Base-by-base conservation (phyloP, 2,797 vertebrate species). In the Lepus townsendii region DNA sequence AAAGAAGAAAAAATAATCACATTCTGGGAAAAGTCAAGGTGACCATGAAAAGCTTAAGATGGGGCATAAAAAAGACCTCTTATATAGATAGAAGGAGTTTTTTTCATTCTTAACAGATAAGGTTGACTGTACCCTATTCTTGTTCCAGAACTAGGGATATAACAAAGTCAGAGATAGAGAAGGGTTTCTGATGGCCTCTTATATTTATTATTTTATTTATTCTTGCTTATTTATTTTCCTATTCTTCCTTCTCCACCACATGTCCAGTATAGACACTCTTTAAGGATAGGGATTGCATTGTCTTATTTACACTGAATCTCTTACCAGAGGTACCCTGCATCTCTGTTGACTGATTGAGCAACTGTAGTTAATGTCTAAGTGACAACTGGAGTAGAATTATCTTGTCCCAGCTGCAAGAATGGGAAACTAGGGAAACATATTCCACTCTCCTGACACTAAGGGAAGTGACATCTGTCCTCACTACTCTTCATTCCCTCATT, bases 401-500 rank as follows among this genome's bases (percentile, higher is more conserved):
- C 71, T 7, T 52, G 52, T 73, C 88, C 76, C 60, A 50, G 42
- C 30, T 88, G 65, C 27, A 93, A 91, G 50, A 94, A 91, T 52
- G 62, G 30, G 76, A 17, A 5, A 12, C 83, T 7, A 73, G 72
- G 50, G 27, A 85, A 71, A 63, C 77, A 60, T 30, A 42, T 42
- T 83, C 65, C 7, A 83, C n/a, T 97, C 76, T 78, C 71, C 63
- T 57, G 42, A 92, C 73, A 57, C 83, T 57, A 76, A 68, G 42
- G 76, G 83, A 88, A 66, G 32, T 38, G 79, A 75, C 68, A 89
- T 52, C 38, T 88, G 24, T 91, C 30, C 42, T 35, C 62, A 42
- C 27, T 85, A 84, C 65, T 91, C 52, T 50, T 90, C 92, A 77
- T 89, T 68, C 68, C 60, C 24, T 91, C 92, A 76, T 91, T 95